phyloP scores from a whole-genome alignment of 2,113 vertebrate genomes.

The Psilopsiagon aymara region DNA sequence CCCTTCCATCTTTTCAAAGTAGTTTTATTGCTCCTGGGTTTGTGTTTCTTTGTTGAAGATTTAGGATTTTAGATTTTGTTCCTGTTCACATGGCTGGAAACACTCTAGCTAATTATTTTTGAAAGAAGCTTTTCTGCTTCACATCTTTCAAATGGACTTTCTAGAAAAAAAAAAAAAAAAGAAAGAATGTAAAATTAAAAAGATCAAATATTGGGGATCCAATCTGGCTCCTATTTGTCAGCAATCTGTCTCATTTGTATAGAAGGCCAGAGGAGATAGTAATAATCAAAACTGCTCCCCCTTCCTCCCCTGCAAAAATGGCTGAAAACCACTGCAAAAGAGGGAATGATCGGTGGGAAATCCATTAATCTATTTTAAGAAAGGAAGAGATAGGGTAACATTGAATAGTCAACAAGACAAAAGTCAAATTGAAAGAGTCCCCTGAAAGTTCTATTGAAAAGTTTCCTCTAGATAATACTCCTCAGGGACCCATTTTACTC shows the following conservation, averaged over 20 bases:
- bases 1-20: background rate
- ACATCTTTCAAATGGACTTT: background rate
- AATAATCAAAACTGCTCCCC: background rate
- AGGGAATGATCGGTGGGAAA: background rate
- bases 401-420: background rate
- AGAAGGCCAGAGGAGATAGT: background rate
- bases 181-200: background rate
- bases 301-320: background rate
- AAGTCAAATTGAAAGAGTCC: background rate
- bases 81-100: background rate
- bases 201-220: background rate
- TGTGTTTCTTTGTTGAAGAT: background rate
- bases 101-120: constrained; percentile 9
- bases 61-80: background rate
- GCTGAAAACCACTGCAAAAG: background rate
- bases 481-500: background rate
- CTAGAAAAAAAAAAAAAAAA: background rate
- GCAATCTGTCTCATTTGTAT: background rate
- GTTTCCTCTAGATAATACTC: constrained; percentile 6
- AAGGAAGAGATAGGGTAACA: background rate
- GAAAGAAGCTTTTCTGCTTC: constrained; percentile 46
- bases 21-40: background rate
- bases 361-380: background rate
- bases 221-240: background rate
- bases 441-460: background rate